These are phyloP conservation scores for Cerceris ruficornis DNA, from an alignment of 2,888 invertebrate genomes.

Conservation along the genomic window DNA sequence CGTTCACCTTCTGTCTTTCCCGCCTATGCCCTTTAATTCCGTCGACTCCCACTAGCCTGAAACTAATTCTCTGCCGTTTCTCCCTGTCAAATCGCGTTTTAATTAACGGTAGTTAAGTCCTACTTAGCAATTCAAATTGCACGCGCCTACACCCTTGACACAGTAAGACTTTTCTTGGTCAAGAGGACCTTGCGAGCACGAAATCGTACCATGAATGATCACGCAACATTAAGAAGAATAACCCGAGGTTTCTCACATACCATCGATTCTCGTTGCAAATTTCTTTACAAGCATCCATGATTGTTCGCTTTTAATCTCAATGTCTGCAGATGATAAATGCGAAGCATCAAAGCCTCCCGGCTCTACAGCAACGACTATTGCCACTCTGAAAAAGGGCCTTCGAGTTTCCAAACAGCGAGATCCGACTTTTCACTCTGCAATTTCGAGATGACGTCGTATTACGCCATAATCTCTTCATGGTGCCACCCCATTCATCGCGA, in stretches of 20 bases:
- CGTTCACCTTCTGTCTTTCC: neutral
- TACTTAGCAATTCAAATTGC: conserved; percentile 72
- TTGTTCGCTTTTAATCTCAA: too few relatives aligned
- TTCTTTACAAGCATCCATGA: too few relatives aligned
- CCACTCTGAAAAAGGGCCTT: neutral
- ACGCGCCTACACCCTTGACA: conserved; percentile 67
- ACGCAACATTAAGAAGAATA: neutral
- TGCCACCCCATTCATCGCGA: conserved; percentile 50
- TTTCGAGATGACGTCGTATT: conserved; percentile 30
- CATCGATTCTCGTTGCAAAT: neutral
- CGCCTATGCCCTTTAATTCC: conserved; percentile 37
- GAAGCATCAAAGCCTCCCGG: neutral
- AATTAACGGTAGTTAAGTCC: conserved; percentile 64
- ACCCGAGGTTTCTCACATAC: too few relatives aligned
- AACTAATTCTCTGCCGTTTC: conserved; percentile 8
- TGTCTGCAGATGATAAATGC: neutral
- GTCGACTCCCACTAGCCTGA: neutral
- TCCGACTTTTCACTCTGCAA: conserved; percentile 15
- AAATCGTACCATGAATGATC: conserved; percentile 3
- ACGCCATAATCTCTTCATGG: conserved; percentile 44
- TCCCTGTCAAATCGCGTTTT: conserved; percentile 58
- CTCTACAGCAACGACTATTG: too few relatives aligned
- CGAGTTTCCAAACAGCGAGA: conserved; percentile 2
- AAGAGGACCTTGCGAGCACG: conserved; percentile 35
- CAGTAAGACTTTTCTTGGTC: conserved; percentile 41